phyloP scores from a whole-genome alignment of 2,113 vertebrate genomes.

The Parotia lawesii region DNA sequence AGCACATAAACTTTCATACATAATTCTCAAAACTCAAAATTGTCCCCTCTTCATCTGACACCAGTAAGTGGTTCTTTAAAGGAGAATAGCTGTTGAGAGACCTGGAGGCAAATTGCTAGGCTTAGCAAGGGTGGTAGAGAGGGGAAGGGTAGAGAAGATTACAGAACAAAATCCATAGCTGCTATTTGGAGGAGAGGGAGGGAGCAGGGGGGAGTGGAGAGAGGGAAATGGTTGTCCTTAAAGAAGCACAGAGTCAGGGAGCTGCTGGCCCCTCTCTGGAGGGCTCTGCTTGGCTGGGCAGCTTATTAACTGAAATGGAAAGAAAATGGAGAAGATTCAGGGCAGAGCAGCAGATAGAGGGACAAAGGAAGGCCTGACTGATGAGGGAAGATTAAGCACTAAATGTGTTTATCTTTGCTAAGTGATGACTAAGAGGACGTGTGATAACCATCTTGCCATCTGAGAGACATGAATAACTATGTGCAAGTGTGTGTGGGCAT shows the following conservation, averaged over 20 bases:
- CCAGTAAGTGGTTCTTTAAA: neutral
- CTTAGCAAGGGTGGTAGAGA: neutral
- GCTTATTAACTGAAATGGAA: conserved; percentile 35
- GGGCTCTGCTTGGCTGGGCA: conserved; percentile 46
- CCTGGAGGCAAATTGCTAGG: neutral
- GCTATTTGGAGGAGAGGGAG: neutral
- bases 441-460: conserved; percentile 28
- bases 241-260: neutral
- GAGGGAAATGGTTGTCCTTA: neutral
- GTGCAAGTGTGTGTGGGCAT: neutral
- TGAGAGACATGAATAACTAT: neutral
- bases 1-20: neutral
- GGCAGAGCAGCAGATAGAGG: neutral
- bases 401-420: conserved; percentile 56
- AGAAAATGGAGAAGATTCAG: conserved; percentile 9
- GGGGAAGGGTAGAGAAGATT: neutral
- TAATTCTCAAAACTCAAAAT: neutral
- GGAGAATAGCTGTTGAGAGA: neutral
- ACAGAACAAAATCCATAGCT: neutral
- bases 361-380: neutral
- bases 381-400: conserved; percentile 10
- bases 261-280: neutral
- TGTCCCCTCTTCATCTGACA: neutral
- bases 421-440: conserved; percentile 47
- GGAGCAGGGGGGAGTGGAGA: neutral